phyloP scores from a whole-genome alignment of 2,113 vertebrate species.

The Hemiprocne comata region DNA sequence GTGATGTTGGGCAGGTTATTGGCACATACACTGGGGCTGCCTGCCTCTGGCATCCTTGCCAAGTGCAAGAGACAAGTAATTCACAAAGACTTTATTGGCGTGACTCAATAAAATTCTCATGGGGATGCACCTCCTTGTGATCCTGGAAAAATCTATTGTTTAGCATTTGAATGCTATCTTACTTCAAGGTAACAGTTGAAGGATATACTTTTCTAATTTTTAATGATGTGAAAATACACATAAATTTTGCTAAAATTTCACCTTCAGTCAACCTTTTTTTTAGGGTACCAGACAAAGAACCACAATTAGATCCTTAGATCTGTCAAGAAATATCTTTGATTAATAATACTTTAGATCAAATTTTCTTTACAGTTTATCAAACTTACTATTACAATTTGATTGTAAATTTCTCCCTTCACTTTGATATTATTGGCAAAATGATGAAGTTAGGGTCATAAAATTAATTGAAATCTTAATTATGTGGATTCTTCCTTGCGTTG shows the following conservation, averaged over 20 bases:
- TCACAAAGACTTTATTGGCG: not conserved
- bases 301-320: not conserved
- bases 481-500: not conserved
- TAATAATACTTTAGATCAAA: not conserved
- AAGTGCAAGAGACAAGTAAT: not conserved
- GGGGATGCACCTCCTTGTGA: not conserved
- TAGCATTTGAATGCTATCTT: not conserved
- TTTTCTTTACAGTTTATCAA: slow-evolving; percentile 19
- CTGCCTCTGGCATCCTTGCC: not conserved
- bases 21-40: not conserved
- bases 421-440: slow-evolving; percentile 36
- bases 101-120: not conserved
- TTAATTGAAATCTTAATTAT: slow-evolving; percentile 53
- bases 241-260: not conserved
- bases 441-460: slow-evolving; percentile 4
- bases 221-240: not conserved
- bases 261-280: not conserved
- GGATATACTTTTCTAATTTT: not conserved
- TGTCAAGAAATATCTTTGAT: not conserved
- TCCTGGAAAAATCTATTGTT: not conserved
- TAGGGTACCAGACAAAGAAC: not conserved
- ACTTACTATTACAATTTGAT: not conserved
- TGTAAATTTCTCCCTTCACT: not conserved
- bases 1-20: not conserved
- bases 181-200: not conserved